A percentile compares a stretch with the other conserved stretches of the same genome.
phyloP scores from a whole-genome alignment of 1,140 invertebrate genomes.

The Lerema accius region DNA sequence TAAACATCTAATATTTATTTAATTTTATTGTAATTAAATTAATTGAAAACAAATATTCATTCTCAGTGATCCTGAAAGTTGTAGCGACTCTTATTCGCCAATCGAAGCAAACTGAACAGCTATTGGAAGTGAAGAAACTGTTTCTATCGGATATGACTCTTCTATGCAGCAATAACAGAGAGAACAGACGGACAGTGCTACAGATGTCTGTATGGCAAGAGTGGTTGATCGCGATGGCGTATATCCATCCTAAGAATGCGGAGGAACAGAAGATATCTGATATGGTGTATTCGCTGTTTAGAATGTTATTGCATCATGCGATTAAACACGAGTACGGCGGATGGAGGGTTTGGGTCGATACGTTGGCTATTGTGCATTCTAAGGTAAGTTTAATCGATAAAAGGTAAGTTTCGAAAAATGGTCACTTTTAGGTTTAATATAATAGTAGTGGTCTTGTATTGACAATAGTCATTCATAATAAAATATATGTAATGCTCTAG shows the following conservation, averaged over 20 bases:
- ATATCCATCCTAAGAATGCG: constrained; percentile 97
- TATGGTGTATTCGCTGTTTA: constrained; percentile 98
- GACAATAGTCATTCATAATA: no score
- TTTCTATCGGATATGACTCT: constrained; percentile 99
- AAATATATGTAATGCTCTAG: no score
- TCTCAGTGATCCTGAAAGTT: constrained; percentile 98
- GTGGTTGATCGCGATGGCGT: constrained; percentile 99
- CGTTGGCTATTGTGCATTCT: constrained; percentile 99
- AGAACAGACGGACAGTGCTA: constrained; percentile 97
- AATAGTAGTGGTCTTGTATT: no score
- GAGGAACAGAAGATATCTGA: constrained; percentile 98
- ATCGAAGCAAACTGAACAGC: constrained; percentile 95
- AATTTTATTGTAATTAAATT: no score
- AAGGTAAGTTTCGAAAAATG: no score
- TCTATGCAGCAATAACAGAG: constrained; percentile 97
- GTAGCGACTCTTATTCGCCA: constrained; percentile 98
- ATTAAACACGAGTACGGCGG: constrained; percentile 99
- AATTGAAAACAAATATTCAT: no score
- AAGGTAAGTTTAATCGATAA: constrained; percentile 90
- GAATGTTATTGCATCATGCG: constrained; percentile 98
- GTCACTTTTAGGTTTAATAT: no score
- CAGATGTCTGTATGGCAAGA: constrained; percentile 99
- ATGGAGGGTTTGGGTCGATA: constrained; percentile 99
- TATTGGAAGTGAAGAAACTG: constrained; percentile 97
- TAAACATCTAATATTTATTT: no score